phyloP scores from a whole-genome alignment of 2,888 invertebrate genomes.

The Trichacis sp. region DNA sequence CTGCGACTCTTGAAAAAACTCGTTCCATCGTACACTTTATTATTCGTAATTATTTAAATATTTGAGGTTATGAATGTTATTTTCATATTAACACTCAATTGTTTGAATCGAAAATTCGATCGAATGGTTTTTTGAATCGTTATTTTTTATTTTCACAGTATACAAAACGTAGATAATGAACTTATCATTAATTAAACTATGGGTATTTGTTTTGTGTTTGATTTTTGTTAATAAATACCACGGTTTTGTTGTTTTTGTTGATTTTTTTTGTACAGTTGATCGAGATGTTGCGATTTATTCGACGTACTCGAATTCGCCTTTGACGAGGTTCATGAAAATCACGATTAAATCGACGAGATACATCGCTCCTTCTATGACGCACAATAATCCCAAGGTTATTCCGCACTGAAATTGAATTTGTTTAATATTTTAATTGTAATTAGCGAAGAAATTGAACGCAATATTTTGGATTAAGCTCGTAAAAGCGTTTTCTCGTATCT shows the following conservation, averaged over 20 bases:
- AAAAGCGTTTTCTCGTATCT: not conserved
- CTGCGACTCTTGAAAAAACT: slow-evolving; percentile 29
- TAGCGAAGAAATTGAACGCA: no score
- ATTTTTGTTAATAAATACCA: not conserved
- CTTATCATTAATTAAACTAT: not conserved
- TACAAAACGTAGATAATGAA: not conserved
- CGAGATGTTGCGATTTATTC: no score
- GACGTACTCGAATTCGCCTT: slow-evolving; percentile 72
- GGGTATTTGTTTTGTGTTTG: not conserved
- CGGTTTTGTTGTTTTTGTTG: no score
- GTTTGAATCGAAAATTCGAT: no score
- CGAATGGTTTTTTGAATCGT: not conserved
- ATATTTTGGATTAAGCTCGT: no score
- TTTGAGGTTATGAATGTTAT: no score
- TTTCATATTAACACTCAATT: no score
- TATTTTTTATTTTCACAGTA: not conserved
- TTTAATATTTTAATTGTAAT: not conserved
- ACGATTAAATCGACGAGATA: slow-evolving; percentile 85
- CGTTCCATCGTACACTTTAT: slow-evolving; percentile 14
- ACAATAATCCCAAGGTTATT: slow-evolving; percentile 83
- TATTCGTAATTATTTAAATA: no score
- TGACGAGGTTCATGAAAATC: slow-evolving; percentile 80
- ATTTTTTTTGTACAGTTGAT: not conserved
- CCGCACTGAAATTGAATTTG: slow-evolving; percentile 74
- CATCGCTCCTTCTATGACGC: slow-evolving; percentile 83